Evolutionary conservation across 2,113 vertebrate genomes (phyloP).

Genomic region (Trogon surrucura): DNA sequence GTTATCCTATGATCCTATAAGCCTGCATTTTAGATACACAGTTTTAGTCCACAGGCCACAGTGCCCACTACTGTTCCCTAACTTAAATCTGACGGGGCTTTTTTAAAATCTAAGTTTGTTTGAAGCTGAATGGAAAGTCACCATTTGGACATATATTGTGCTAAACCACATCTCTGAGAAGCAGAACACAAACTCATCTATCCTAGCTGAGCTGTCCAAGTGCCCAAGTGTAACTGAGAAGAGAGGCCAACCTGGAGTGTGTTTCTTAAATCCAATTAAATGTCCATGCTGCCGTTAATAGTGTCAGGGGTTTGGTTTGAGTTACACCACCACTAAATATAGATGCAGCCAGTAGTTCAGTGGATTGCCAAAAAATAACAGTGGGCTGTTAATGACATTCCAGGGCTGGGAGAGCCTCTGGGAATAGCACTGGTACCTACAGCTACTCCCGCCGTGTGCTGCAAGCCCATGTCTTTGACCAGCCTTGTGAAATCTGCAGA

Average conservation of each 20-base stretch:
- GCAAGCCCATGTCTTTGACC: neutral
- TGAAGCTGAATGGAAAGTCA: neutral
- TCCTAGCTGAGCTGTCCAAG: neutral
- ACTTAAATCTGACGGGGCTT: neutral
- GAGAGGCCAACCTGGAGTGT: neutral
- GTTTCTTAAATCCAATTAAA: neutral
- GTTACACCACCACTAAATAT: conserved; percentile 9
- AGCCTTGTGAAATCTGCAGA: neutral
- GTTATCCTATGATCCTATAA: neutral
- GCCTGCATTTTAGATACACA: neutral
- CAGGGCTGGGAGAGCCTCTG: neutral
- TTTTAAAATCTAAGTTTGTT: neutral
- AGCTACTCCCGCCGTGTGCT: accelerated
- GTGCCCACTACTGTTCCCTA: neutral
- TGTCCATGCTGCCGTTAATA: neutral
- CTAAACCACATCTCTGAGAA: neutral
- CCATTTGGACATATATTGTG: neutral
- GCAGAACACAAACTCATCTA: neutral
- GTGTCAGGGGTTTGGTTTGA: neutral
- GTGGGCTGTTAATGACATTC: neutral
- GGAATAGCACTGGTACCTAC: neutral
- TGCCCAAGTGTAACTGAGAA: neutral
- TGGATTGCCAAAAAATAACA: neutral
- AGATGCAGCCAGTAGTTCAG: neutral
- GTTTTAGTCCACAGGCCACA: neutral